Evolutionary conservation across 1,140 invertebrate species (phyloP), one percentile per base, ranked within the genome.

Genomic region (Drosophila bocki): DNA sequence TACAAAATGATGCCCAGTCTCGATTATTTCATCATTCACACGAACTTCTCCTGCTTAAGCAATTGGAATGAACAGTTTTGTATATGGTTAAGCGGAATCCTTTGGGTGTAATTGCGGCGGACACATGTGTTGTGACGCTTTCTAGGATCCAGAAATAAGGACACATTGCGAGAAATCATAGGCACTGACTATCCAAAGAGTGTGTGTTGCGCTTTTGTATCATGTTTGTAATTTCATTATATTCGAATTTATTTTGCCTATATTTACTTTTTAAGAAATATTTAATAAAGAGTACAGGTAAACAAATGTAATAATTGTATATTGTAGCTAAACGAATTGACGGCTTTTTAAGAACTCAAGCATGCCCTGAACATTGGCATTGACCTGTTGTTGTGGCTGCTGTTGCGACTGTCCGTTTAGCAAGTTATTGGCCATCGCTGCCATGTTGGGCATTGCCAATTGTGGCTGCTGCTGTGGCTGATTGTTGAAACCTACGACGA

Each of bases 291-390:
- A 78, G 62, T 90, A 90, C 74, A 78, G 58, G 64, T 90, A 90
- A 90, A 88, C 78, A 80, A 90, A 80, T 90, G 69, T 71, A 69
- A 71, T 80, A 80, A 81, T 80, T 79, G 78, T 72, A 74, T 70
- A 37, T 75, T 75, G 61, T 75, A 75, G 76, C 78, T 92, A 91
- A 78, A 92, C 79, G 80, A 93, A 93, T 88, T 92, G 92, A 78
- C 88, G 82, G 75, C 79, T 93, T 86, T 93, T 92, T 59, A 93
- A 85, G 70, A 91, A 93, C 76, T 93, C 91, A 69, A 93, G 78
- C 92, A 93, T 93, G 59, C 91, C 91, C 75, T 93, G 88, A 60
- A 93, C 92, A 84, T 90, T 93, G 41, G 88, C 88, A 74, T 92
- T 94, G 67, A 93, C 93, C 77, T 92, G 90, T 67, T 54, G 51